phyloP scores from a whole-genome alignment of 2,113 vertebrate species.

The Equus quagga region DNA sequence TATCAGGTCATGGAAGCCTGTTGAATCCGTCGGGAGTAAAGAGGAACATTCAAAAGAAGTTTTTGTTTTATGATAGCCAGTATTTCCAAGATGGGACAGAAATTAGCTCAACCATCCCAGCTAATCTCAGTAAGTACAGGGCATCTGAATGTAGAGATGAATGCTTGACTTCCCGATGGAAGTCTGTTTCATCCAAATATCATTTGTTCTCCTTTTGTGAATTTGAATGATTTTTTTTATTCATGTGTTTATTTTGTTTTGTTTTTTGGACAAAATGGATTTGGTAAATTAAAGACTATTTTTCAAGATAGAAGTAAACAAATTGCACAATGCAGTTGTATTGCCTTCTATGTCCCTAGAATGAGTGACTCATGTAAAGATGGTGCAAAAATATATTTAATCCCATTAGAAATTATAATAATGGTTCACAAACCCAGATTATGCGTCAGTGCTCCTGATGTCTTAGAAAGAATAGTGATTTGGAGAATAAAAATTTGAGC shows the following conservation, averaged over 20 bases:
- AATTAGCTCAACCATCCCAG: conserved; percentile 60
- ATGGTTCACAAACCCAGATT: conserved; percentile 48
- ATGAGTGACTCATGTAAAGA: conserved; percentile 69
- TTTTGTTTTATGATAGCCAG: conserved; percentile 39
- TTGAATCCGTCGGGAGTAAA: conserved; percentile 53
- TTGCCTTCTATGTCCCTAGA: conserved; percentile 61
- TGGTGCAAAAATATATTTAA: conserved; percentile 68
- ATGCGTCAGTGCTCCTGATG: conserved; percentile 72
- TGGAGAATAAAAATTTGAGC: conserved; percentile 82
- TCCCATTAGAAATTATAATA: conserved; percentile 72
- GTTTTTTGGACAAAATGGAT: background rate
- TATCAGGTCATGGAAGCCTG: conserved; percentile 22
- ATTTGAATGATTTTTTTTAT: background rate
- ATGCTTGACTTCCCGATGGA: background rate
- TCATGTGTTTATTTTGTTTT: conserved; percentile 7
- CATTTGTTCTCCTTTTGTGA: background rate
- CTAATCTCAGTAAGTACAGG: conserved; percentile 79
- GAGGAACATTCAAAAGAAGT: background rate
- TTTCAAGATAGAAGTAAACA: conserved; percentile 69
- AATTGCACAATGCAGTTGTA: conserved; percentile 54
- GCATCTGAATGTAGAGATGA: background rate
- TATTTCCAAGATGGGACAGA: conserved; percentile 76
- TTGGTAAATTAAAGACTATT: conserved; percentile 57
- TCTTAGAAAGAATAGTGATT: conserved; percentile 81
- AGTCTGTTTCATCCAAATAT: background rate